These are phyloP conservation scores for Aphidius ervi DNA, from an alignment of 1,140 invertebrate genomes.

Conservation along the genomic window DNA sequence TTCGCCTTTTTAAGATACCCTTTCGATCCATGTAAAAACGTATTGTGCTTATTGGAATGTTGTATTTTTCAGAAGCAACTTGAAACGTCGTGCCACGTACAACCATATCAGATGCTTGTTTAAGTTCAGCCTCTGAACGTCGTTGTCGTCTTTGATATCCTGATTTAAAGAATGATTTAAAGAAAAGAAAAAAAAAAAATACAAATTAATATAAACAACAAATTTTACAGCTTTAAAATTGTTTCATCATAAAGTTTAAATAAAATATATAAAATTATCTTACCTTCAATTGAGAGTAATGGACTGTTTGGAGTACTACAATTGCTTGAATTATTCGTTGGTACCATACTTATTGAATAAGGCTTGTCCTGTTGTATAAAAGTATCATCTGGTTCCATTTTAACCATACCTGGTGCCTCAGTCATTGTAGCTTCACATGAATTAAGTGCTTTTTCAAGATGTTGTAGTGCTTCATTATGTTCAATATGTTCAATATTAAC, in stretches of 20 bases:
- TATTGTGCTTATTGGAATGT: constrained; percentile 80
- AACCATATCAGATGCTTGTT: constrained; percentile 74
- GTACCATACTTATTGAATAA: constrained; percentile 50
- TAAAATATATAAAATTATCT: constrained; percentile 10
- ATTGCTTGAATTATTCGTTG: constrained; percentile 34
- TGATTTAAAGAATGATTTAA: constrained; percentile 24
- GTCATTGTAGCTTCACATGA: constrained; percentile 50
- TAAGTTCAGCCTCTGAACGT: constrained; percentile 68
- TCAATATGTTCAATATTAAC: constrained; percentile 50
- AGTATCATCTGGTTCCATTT: constrained; percentile 51
- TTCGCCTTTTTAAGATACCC: constrained; percentile 70
- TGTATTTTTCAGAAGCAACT: constrained; percentile 77
- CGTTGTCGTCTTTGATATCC: constrained; percentile 58
- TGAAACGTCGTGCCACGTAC: constrained; percentile 76
- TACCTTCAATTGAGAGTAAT: constrained; percentile 52
- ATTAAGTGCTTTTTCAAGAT: constrained; percentile 48
- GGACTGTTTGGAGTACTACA: constrained; percentile 46
- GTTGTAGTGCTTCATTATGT: constrained; percentile 49
- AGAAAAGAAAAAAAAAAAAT: no score
- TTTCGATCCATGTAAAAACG: constrained; percentile 79
- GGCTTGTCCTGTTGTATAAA: constrained; percentile 45
- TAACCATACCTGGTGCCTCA: constrained; percentile 48
- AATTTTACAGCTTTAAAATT: constrained; percentile 2
- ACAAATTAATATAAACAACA: not conserved
- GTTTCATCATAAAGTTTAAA: not conserved